These are phyloP conservation scores for Turritopsis dohrnii DNA, from an alignment of 30 jellyfish, hydroid and myxozoan species.

Conservation along the genomic window DNA sequence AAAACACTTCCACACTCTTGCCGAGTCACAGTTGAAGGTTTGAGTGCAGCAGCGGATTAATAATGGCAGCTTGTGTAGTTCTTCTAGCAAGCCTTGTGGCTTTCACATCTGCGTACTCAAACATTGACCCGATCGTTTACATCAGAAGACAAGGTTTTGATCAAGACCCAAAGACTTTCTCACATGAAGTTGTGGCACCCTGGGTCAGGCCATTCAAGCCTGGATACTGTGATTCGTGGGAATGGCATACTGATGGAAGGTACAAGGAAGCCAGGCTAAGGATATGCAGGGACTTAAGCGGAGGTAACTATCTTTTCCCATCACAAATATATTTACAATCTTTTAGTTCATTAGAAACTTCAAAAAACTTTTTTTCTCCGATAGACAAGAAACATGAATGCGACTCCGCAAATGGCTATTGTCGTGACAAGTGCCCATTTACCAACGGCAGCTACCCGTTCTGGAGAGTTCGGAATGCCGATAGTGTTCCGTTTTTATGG, in stretches of 20 bases:
- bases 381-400: conserved; percentile 78
- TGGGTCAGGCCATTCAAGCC: conserved; percentile 94
- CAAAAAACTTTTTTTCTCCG: not conserved
- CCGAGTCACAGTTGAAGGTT: not conserved
- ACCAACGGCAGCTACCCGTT: conserved; percentile 89
- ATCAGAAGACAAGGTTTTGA: conserved; percentile 71
- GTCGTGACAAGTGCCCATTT: conserved; percentile 91
- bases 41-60: not conserved
- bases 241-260: conserved; percentile 91
- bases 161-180: conserved; percentile 81
- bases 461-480: conserved; percentile 93
- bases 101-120: not conserved
- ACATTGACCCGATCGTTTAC: conserved; percentile 29
- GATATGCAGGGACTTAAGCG: conserved; percentile 80
- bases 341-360: not conserved
- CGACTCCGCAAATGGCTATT: conserved; percentile 82
- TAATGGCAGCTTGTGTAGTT: too few species aligned
- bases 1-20: not conserved
- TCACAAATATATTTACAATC: not conserved
- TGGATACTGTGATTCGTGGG: conserved; percentile 97
- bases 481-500: conserved; percentile 77
- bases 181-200: conserved; percentile 89
- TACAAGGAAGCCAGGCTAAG: conserved; percentile 67
- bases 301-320: conserved; percentile 36
- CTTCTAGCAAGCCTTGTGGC: not conserved